Base-by-base conservation (phyloP, 2,888 invertebrate species). In the Luperina testacea region DNA sequence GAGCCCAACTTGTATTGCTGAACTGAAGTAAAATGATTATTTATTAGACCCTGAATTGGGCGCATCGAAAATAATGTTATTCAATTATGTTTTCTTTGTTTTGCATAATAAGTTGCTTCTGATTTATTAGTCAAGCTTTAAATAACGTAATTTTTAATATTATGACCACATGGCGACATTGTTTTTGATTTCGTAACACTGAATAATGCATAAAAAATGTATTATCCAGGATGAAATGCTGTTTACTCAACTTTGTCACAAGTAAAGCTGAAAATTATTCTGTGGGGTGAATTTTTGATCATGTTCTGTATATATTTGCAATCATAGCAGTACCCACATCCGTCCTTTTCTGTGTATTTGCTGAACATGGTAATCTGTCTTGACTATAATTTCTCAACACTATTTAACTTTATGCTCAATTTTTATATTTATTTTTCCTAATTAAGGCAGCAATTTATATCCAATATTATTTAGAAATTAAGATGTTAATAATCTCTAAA, bases 221-320 rank as follows among this genome's bases (percentile, higher is more conserved):
- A 72, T 38, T 27, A 68, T 57, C 4, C 45, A 24, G 27, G 20
- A 59, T 61, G 45, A 72, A 73, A 61, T 38, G 13, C 48, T 27
- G 63, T 74, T 80, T 68, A 67, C 64, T 61, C 17, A 70, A 65
- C 48, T 20, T 65, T 51, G 72, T 38, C 27, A 17, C 3, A 64
- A n/a, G 67, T 57, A 71, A 70, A 45, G 53, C 38, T 42, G 32
- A 68, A 71, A 78, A 73, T 82, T 82, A 75, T 82, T 78, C 67
- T 38, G 71, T 78, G 86, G 72, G 78, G 67, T 75, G 72, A 75
- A 75, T 86, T 84, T 57, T 77, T 71, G 64, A 80, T 80, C 27
- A 77, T 81, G 42, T 72, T 72, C 45, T 86, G 81, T 81, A 78
- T 85, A 86, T 81, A 78, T 86, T 78, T 77, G 76, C 69, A 75